Conservation (phyloP, 2,888 invertebrate species). For the Brachypalpus laphriformis region DNA sequence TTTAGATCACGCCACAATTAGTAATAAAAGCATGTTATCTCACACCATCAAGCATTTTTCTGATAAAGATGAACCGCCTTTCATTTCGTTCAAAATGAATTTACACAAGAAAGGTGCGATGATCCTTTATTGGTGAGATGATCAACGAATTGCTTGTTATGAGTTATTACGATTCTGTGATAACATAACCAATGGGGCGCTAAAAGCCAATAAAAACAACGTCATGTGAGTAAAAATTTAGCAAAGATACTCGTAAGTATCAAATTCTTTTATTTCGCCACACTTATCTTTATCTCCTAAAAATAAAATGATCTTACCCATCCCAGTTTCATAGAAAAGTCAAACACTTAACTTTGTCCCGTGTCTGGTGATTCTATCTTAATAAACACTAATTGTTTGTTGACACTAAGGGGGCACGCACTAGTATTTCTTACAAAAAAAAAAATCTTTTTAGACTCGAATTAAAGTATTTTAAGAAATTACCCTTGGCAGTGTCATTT, state of each 20-base stretch:
- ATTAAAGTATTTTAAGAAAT: too few species aligned
- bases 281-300: not conserved
- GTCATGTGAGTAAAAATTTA: too few species aligned
- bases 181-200: not conserved
- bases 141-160: not conserved
- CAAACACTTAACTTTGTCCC: slow-evolving; percentile 24
- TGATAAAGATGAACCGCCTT: not conserved
- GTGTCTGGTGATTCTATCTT: slow-evolving; percentile 18
- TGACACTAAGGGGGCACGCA: slow-evolving; percentile 10
- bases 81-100: not conserved
- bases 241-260: too few species aligned
- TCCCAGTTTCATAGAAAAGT: not conserved
- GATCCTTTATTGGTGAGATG: not conserved
- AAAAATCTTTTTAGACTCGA: not conserved
- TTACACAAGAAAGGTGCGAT: not conserved
- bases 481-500: too few species aligned
- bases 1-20: not conserved
- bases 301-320: not conserved
- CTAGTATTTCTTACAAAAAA: not conserved
- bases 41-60: not conserved
- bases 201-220: not conserved
- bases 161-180: not conserved
- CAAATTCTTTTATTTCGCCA: not conserved
- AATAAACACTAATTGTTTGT: slow-evolving; percentile 34
- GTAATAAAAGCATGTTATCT: not conserved